Evolutionary conservation across 2,888 invertebrate species (phyloP).

Genomic region (Balanococcus diminutus): DNA sequence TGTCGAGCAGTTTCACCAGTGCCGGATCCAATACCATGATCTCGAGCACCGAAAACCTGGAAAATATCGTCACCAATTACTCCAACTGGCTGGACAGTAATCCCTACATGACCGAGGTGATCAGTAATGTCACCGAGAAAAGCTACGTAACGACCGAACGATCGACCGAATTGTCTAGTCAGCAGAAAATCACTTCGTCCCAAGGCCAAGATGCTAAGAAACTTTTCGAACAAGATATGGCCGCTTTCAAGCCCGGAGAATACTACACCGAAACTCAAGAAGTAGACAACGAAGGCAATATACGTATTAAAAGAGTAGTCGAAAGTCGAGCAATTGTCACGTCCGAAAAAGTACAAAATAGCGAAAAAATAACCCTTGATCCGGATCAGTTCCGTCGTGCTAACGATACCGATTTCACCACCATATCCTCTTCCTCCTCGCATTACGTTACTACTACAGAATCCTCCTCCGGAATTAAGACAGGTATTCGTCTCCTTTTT

Average conservation of each 20-base stretch:
- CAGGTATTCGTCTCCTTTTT: constrained; percentile 20
- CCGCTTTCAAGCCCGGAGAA: constrained; percentile 65
- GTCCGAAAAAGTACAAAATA: constrained; percentile 58
- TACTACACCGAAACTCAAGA: constrained; percentile 63
- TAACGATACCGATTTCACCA: background rate
- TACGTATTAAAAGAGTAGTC: constrained; percentile 64
- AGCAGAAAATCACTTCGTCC: constrained; percentile 64
- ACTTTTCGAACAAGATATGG: constrained; percentile 64
- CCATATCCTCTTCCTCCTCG: background rate
- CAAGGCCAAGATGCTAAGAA: constrained; percentile 65
- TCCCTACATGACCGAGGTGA: constrained; percentile 64
- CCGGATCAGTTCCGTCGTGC: background rate
- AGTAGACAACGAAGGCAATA: constrained; percentile 65
- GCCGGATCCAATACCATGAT: constrained; percentile 84
- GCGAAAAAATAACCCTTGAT: background rate
- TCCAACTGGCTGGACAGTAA: constrained; percentile 63
- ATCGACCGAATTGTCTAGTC: constrained; percentile 64
- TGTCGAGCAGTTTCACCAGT: constrained; percentile 85
- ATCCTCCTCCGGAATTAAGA: background rate
- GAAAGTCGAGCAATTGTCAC: constrained; percentile 64
- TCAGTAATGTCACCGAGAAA: constrained; percentile 63
- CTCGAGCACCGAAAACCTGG: constrained; percentile 73
- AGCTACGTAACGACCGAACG: constrained; percentile 63
- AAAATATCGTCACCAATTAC: constrained; percentile 61
- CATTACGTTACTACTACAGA: background rate